Evolutionary conservation across 2,797 vertebrate species (phyloP).

Genomic region (Zenarchopterus dispar): DNA sequence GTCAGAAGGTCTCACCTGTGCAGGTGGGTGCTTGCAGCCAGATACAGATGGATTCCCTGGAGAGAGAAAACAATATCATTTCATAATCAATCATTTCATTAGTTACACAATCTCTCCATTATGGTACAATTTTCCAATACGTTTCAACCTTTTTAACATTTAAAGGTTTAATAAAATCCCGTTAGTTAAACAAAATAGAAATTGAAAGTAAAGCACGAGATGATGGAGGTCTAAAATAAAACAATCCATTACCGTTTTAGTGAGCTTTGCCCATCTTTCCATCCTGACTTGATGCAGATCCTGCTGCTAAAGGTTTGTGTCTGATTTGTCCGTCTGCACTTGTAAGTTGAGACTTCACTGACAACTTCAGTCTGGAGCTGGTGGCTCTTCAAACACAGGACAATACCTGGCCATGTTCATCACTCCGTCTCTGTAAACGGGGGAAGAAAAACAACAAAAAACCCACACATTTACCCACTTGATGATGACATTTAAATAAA

Average conservation of each 20-base stretch:
- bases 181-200: no score
- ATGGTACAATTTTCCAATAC: neutral
- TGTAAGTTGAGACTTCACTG: neutral
- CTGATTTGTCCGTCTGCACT: no score
- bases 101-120: neutral
- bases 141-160: no score
- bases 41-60: slow-evolving; percentile 21
- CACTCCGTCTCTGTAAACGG: slow-evolving; percentile 9
- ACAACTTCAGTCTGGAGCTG: slow-evolving; percentile 48
- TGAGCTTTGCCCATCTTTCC: slow-evolving; percentile 20
- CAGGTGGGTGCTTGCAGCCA: slow-evolving; percentile 25
- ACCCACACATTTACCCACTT: neutral
- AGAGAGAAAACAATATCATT: neutral
- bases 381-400: slow-evolving; percentile 31
- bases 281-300: neutral
- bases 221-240: no score
- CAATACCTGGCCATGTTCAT: slow-evolving; percentile 6
- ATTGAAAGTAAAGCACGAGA: no score
- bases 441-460: fast-evolving
- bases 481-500: neutral
- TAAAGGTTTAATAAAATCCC: no score
- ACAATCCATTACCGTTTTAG: no score
- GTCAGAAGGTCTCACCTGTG: slow-evolving; percentile 53
- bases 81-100: no score
- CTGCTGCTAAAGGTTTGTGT: no score